These are phyloP conservation scores for Platysteira castanea DNA, from an alignment of 2,113 vertebrate species.

Conservation along the genomic window DNA sequence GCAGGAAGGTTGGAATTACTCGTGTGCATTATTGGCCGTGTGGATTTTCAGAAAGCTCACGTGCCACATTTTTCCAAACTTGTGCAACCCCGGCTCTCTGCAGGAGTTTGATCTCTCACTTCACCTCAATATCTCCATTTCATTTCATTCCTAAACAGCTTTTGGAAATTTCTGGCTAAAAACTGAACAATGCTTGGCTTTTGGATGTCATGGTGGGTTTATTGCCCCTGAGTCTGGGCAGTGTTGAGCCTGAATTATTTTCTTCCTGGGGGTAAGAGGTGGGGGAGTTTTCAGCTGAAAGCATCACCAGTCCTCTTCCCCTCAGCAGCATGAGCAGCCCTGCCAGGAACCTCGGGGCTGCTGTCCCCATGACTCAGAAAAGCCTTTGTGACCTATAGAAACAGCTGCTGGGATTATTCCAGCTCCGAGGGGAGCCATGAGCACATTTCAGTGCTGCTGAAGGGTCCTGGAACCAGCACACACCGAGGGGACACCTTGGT, in stretches of 20 bases:
- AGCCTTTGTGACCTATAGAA: not conserved
- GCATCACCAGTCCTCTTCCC: not conserved
- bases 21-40: not conserved
- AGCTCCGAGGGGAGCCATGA: fast-evolving
- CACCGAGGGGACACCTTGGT: not conserved
- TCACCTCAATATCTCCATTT: not conserved
- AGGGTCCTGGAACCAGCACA: not conserved
- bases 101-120: not conserved
- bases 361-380: not conserved
- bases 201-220: not conserved
- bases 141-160: not conserved
- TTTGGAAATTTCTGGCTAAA: not conserved
- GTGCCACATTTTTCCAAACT: not conserved
- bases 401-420: not conserved
- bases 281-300: not conserved
- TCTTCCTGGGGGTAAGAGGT: not conserved
- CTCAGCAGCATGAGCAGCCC: not conserved
- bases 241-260: not conserved
- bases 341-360: not conserved
- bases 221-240: not conserved
- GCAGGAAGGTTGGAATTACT: not conserved
- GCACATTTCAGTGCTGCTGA: not conserved
- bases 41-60: not conserved
- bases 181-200: not conserved
- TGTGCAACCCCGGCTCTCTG: not conserved